phyloP scores from a whole-genome alignment of 1,140 invertebrate genomes.

The Triops cancriformis region DNA sequence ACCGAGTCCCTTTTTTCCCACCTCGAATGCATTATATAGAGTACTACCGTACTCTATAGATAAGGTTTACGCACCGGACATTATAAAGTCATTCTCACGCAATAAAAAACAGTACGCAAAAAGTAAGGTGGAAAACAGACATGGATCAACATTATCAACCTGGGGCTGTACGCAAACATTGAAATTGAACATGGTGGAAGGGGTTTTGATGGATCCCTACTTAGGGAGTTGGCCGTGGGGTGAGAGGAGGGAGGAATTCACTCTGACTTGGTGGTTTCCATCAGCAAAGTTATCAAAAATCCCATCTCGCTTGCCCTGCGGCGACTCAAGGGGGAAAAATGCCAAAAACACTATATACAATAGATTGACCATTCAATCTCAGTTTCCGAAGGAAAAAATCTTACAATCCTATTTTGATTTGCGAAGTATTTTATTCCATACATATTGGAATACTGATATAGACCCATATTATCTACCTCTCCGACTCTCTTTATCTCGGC shows the following conservation, averaged over 20 bases:
- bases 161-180: no score
- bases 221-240: background rate
- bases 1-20: no score
- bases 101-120: no score
- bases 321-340: background rate
- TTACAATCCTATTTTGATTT: background rate
- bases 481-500: background rate
- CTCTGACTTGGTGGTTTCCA: conserved; percentile 7
- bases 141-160: no score
- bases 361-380: background rate
- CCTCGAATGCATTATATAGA: no score
- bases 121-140: no score
- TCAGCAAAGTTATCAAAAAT: conserved; percentile 5
- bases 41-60: no score
- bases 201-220: background rate
- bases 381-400: background rate
- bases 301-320: background rate
- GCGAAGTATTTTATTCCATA: background rate
- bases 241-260: background rate
- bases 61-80: no score
- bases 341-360: background rate
- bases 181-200: background rate
- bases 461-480: background rate
- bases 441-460: background rate
- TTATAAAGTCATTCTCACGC: no score